Evolutionary conservation across 35 echinoderm and acorn worm species (phyloP).

Genomic region (Eucidaris tribuloides): DNA sequence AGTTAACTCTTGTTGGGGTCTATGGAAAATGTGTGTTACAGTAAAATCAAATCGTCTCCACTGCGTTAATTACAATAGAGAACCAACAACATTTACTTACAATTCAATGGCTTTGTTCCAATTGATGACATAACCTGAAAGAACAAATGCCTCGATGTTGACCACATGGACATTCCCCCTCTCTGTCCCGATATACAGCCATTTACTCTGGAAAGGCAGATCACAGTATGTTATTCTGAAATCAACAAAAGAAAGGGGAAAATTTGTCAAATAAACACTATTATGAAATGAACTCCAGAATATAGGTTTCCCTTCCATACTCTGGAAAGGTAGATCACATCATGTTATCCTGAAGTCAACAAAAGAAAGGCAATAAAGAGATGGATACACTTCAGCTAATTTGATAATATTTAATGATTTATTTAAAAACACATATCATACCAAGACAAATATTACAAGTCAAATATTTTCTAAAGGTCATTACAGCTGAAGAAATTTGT

Average conservation of each 20-base stretch:
- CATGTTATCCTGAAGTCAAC: constrained; percentile 89
- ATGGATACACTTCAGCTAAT: background rate
- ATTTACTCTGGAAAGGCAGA: constrained; percentile 98
- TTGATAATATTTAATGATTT: too few relatives aligned
- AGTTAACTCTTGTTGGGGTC: too few relatives aligned
- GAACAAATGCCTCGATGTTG: constrained; percentile 93
- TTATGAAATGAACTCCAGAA: too few relatives aligned
- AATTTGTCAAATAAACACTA: background rate
- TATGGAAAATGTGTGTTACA: too few relatives aligned
- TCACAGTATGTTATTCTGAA: constrained; percentile 96
- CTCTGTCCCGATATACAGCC: constrained; percentile 99
- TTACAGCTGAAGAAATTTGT: too few relatives aligned
- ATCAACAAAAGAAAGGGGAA: constrained; percentile 7
- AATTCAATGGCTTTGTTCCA: constrained; percentile 99
- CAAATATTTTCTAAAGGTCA: too few relatives aligned
- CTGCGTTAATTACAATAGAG: too few relatives aligned
- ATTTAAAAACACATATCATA: too few relatives aligned
- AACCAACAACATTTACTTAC: too few relatives aligned
- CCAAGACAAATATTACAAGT: too few relatives aligned
- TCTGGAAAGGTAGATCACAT: constrained; percentile 97
- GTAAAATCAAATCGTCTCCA: too few relatives aligned
- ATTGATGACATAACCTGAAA: constrained; percentile 99
- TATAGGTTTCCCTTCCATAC: too few relatives aligned
- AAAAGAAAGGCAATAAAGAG: background rate
- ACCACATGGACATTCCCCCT: constrained; percentile 97